Percentiles rank a stretch among this genome's conserved stretches.
phyloP scores from a whole-genome alignment of 23 tunicate species.

The Halocynthia roretzi region DNA sequence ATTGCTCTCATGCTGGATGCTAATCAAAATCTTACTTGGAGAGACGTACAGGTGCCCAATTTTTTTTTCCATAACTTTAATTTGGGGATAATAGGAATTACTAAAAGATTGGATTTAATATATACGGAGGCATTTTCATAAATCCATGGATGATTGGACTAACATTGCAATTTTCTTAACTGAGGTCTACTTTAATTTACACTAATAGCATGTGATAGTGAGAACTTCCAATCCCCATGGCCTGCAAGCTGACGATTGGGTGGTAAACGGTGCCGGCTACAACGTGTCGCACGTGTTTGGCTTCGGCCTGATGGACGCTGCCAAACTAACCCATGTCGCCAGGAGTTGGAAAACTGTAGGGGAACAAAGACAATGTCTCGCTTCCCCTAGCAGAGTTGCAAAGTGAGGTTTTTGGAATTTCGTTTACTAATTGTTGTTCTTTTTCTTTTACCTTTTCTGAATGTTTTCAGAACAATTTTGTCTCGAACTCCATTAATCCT shows the following conservation, averaged over 20 bases:
- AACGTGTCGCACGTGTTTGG: conserved; percentile 95
- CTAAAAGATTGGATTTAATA: too few species aligned
- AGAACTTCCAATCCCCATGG: conserved; percentile 66
- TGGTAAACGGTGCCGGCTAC: conserved; percentile 89
- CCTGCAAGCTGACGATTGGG: conserved; percentile 73
- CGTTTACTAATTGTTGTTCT: not conserved
- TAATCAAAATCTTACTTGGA: conserved; percentile 78
- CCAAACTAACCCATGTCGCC: conserved; percentile 55
- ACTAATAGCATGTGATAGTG: conserved; percentile 55
- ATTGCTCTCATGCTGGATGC: conserved; percentile 92
- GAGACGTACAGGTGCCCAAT: conserved; percentile 62
- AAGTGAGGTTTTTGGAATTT: conserved; percentile 3
- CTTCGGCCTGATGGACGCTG: conserved; percentile 91
- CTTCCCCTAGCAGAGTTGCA: conserved; percentile 6
- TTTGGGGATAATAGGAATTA: too few species aligned
- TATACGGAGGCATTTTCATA: too few species aligned
- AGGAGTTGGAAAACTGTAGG: conserved; percentile 73
- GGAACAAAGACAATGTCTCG: conserved; percentile 55
- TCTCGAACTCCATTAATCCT: not conserved
- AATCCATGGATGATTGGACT: too few species aligned
- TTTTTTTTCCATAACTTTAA: too few species aligned
- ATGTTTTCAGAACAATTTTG: not conserved
- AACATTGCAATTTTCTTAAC: not conserved
- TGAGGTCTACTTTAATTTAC: not conserved
- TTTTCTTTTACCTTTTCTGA: not conserved